Evolutionary conservation across 2,888 invertebrate genomes (phyloP), one percentile per base, ranked within the genome.

Genomic region (Calameuta pallipes): DNA sequence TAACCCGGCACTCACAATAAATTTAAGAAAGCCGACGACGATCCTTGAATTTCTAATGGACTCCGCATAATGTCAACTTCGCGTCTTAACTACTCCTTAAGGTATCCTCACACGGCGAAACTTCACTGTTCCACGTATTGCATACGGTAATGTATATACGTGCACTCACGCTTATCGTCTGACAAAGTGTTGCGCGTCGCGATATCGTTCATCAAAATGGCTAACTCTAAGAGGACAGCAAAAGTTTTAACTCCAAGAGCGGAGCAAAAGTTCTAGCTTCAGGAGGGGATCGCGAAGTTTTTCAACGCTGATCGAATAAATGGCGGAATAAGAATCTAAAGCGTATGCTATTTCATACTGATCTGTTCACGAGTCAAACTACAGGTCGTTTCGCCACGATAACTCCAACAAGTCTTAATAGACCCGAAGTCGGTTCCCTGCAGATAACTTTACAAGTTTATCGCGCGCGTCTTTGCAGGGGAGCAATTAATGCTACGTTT

Each of bases 1-100:
- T 33, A 34, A 71, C 9, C 0, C 23, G 15, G 31, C 76, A 85
- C 86, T 86, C 81, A 87, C 87, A 87, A 85, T 9, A 85, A 76
- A 77, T 84, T 85, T 74, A 85, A 80, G 71, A 84, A 84, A 75
- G 80, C 78, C 70, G 85, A 83, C 9, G 84, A 78, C 4, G 82
- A 76, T 12, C 81, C 33, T 30, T 81, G 81, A 30, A 85, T 69
- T 74, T 85, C 82, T 75, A 77, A 23, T 35, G 78, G 79, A 76
- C 82, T 85, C 82, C 80, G 83, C 86, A 85, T 86, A n/a, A 23
- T 2, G 9, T 2, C 56, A 56, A 56, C 9, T 9, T 9, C 9
- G 9, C 56, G 23, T 23, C 9, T 23, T 56, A 9, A 23, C 9
- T 23, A 56, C 9, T 56, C 9, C 56, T 56, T 56, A 6, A 56